phyloP scores from a whole-genome alignment of 2,113 vertebrate species.

The Xenopus laevis region DNA sequence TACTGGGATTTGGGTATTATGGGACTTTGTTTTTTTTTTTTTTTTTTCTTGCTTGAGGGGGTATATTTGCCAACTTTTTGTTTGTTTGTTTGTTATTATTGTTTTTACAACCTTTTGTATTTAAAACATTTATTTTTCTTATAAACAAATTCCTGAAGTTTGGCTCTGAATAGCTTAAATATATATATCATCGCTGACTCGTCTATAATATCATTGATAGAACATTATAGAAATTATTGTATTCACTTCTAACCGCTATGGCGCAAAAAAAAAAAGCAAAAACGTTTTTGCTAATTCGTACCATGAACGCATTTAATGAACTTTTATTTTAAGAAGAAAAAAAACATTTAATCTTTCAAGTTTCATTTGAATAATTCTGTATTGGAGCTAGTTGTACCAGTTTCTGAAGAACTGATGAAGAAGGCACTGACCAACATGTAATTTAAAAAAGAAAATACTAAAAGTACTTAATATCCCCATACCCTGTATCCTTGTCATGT shows the following conservation, averaged over 20 bases:
- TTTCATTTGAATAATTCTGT: slow-evolving; percentile 66
- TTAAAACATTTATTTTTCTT: slow-evolving; percentile 95
- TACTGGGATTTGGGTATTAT: slow-evolving; percentile 62
- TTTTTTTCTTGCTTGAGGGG: slow-evolving; percentile 58
- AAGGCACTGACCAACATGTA: slow-evolving; percentile 70
- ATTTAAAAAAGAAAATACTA: slow-evolving; percentile 55
- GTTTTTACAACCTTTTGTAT: slow-evolving; percentile 73
- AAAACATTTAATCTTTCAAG: slow-evolving; percentile 34
- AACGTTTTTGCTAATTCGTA: slow-evolving; percentile 54
- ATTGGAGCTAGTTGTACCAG: slow-evolving; percentile 53
- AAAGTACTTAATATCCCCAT: neutral
- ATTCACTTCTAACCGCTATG: slow-evolving; percentile 61
- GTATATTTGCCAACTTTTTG: slow-evolving; percentile 50
- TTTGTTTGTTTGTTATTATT: slow-evolving; percentile 49
- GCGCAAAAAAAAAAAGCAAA: slow-evolving; percentile 47
- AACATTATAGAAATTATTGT: slow-evolving; percentile 77
- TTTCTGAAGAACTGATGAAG: slow-evolving; percentile 53
- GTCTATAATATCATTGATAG: slow-evolving; percentile 93
- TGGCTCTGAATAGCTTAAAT: slow-evolving; percentile 66
- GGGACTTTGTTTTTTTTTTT: slow-evolving; percentile 57
- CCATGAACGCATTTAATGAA: slow-evolving; percentile 55
- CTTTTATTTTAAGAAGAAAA: slow-evolving; percentile 59
- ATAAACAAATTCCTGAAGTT: slow-evolving; percentile 63
- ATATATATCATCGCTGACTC: slow-evolving; percentile 68
- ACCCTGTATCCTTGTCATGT: neutral